Percentiles rank a stretch among this genome's conserved stretches.
Evolutionary conservation across 1,140 invertebrate species (phyloP).

Genomic region (Chrysopa pallens): DNA sequence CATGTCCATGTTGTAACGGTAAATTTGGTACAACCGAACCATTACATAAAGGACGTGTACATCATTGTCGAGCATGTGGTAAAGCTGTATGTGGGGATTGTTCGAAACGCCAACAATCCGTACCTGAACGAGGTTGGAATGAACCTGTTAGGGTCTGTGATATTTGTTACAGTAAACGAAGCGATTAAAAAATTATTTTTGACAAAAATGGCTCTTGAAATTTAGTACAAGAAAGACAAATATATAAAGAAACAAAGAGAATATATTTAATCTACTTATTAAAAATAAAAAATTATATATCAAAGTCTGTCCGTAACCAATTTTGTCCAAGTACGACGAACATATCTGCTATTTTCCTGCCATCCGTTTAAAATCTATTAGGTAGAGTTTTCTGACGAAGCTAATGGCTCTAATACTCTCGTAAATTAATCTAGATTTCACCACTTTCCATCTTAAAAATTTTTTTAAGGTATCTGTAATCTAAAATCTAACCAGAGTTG

Average conservation of each 20-base stretch:
- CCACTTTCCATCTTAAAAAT: too few relatives aligned
- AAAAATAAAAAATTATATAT: neutral
- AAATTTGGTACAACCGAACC: conserved; percentile 33
- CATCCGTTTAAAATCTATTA: too few relatives aligned
- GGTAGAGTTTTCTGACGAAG: too few relatives aligned
- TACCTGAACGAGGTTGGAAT: conserved; percentile 48
- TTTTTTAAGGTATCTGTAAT: too few relatives aligned
- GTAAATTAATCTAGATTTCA: too few relatives aligned
- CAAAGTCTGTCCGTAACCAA: neutral
- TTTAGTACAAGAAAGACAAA: neutral
- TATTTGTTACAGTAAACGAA: conserved; percentile 29
- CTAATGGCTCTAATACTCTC: too few relatives aligned
- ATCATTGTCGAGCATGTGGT: conserved; percentile 64
- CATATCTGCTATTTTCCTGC: too few relatives aligned
- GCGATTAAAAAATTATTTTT: conserved; percentile 4
- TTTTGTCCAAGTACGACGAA: neutral
- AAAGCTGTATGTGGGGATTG: conserved; percentile 48
- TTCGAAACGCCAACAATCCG: conserved; percentile 37
- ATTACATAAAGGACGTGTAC: conserved; percentile 25
- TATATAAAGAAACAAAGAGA: neutral
- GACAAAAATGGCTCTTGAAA: neutral
- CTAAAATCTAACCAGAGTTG: too few relatives aligned
- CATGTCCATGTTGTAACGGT: conserved; percentile 44
- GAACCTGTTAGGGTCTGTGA: conserved; percentile 52
- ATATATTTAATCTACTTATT: neutral